These are phyloP conservation scores for Drosophila anceps DNA, from an alignment of 2,888 invertebrate species.

Conservation along the genomic window DNA sequence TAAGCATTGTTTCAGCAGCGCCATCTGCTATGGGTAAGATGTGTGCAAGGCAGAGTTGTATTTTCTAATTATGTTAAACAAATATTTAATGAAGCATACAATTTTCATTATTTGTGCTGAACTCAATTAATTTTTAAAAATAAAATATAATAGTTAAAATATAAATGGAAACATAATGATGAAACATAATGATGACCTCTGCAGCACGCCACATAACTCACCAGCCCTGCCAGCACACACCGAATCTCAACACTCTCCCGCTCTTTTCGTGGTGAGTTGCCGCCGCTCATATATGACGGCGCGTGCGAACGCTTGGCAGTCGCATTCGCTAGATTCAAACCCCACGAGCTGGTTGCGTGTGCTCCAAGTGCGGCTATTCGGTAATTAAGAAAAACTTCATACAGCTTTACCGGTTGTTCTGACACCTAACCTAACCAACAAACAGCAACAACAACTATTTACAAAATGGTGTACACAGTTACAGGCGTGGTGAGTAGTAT, in stretches of 20 bases:
- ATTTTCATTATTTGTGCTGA: too few relatives aligned
- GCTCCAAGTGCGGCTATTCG: constrained; percentile 29
- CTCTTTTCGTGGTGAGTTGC: constrained; percentile 28
- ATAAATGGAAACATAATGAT: neutral
- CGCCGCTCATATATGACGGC: constrained; percentile 18
- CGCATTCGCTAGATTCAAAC: constrained; percentile 62
- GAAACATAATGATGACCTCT: neutral
- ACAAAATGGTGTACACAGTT: constrained; percentile 83
- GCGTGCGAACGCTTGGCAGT: constrained; percentile 28
- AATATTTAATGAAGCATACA: neutral
- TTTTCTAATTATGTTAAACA: neutral
- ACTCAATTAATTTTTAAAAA: too few relatives aligned
- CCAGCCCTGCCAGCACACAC: constrained; percentile 21
- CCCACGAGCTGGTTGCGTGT: constrained; percentile 56
- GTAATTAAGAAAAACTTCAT: constrained; percentile 57
- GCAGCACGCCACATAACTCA: constrained; percentile 3
- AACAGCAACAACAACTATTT: constrained; percentile 18
- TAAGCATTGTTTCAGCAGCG: neutral
- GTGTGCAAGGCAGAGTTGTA: constrained; percentile 7
- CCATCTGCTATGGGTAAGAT: neutral
- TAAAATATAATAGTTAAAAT: too few relatives aligned
- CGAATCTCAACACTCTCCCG: constrained; percentile 8
- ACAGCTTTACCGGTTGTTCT: constrained; percentile 58
- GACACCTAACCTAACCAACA: constrained; percentile 16
- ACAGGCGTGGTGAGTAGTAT: constrained; percentile 79